Conservation (phyloP, 2,113 vertebrate species). For the Shinisaurus crocodilurus region DNA sequence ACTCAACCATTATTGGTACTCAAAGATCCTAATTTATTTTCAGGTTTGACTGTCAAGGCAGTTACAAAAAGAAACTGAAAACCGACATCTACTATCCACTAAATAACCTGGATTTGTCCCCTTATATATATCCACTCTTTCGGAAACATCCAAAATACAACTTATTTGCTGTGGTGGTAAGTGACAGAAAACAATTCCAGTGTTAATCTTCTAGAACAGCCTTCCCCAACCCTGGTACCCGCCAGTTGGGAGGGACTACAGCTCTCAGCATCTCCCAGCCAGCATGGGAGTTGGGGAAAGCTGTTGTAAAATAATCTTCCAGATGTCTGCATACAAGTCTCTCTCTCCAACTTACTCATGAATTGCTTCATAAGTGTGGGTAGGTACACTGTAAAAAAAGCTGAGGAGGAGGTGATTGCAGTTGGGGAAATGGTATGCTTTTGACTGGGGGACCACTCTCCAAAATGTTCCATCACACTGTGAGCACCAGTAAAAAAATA, state of each 20-base stretch:
- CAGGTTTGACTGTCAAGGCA: slow-evolving; percentile 77
- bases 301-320: background rate
- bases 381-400: background rate
- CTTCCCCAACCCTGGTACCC: too few relatives aligned
- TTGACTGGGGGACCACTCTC: too few relatives aligned
- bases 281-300: too few relatives aligned
- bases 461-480: too few relatives aligned
- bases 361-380: background rate
- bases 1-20: background rate
- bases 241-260: too few relatives aligned
- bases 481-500: too few relatives aligned
- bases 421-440: background rate
- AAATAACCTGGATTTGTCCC: slow-evolving; percentile 78
- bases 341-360: too few relatives aligned
- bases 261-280: too few relatives aligned
- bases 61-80: slow-evolving; percentile 81
- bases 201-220: background rate
- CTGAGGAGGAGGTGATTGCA: too few relatives aligned
- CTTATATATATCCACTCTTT: slow-evolving; percentile 73
- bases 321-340: background rate
- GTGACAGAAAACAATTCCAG: slow-evolving; percentile 37
- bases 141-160: slow-evolving; percentile 72
- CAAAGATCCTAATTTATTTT: slow-evolving; percentile 12
- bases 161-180: slow-evolving; percentile 87
- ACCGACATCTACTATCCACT: slow-evolving; percentile 80